Evolutionary conservation across 2,113 vertebrate species (phyloP).

Genomic region (Rhodinocichla rosea): DNA sequence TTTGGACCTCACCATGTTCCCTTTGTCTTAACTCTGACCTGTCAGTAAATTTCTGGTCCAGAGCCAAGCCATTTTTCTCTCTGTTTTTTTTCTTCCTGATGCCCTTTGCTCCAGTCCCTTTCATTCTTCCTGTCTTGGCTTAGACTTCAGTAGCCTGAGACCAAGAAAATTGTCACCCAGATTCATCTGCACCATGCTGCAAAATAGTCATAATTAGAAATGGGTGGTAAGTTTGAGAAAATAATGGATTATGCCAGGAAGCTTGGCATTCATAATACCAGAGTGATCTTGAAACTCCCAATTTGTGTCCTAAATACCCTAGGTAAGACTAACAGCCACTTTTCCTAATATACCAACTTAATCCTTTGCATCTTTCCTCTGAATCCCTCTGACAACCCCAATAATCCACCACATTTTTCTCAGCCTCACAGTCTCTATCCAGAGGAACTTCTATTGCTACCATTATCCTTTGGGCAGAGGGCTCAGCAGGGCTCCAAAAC

Average conservation of each 20-base stretch:
- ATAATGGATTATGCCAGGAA: neutral
- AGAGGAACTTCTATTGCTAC: conserved; percentile 48
- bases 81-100: neutral
- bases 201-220: neutral
- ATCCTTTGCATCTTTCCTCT: conserved; percentile 56
- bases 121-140: neutral
- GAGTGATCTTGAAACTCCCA: neutral
- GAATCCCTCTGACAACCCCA: conserved; percentile 45
- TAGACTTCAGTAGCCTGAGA: neutral
- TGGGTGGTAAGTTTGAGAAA: conserved; percentile 4
- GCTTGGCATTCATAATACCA: neutral
- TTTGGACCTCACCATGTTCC: neutral
- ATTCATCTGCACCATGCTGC: neutral
- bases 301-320: conserved; percentile 39
- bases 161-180: neutral
- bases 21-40: neutral
- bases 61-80: neutral
- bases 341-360: conserved; percentile 37
- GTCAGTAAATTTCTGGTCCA: neutral
- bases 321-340: neutral
- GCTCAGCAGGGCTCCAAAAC: conserved; percentile 47
- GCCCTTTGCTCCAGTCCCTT: neutral
- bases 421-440: conserved; percentile 32
- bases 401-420: conserved; percentile 57
- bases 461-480: conserved; percentile 49